Conservation (phyloP, 2,797 vertebrate genomes). For the Clamator glandarius region DNA sequence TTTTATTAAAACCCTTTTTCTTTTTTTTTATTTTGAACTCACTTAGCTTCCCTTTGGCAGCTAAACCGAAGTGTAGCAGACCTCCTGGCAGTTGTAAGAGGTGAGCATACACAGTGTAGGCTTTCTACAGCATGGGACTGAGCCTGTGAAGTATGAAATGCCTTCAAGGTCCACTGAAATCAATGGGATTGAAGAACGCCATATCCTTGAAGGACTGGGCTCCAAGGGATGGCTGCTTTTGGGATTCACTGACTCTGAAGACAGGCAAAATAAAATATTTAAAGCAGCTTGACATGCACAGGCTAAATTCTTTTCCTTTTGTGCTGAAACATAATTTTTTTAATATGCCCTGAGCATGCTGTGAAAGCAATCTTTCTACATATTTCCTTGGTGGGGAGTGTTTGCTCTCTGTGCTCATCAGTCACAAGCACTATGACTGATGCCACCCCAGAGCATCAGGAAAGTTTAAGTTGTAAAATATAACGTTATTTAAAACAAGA, state of each 20-base stretch:
- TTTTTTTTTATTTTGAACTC: conserved; percentile 1
- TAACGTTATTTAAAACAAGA: background rate
- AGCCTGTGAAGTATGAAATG: conserved; percentile 51
- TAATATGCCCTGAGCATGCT: conserved; percentile 60
- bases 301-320: conserved; percentile 63
- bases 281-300: conserved; percentile 57
- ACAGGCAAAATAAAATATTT: conserved; percentile 68
- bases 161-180: conserved; percentile 68
- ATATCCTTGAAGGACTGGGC: conserved; percentile 51
- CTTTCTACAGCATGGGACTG: background rate
- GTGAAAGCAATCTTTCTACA: conserved; percentile 54
- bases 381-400: conserved; percentile 2
- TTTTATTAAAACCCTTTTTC: background rate
- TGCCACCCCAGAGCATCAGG: background rate
- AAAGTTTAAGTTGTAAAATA: background rate
- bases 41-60: conserved; percentile 12
- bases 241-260: conserved; percentile 57
- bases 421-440: background rate
- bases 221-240: conserved; percentile 46
- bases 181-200: conserved; percentile 48
- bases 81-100: conserved; percentile 5
- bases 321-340: conserved; percentile 70
- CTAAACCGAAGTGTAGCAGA: conserved; percentile 3
- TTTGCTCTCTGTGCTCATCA: conserved; percentile 29
- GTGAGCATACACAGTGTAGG: background rate